Percentiles rank a stretch among this genome's conserved stretches.
Evolutionary conservation across 2,888 invertebrate genomes (phyloP).

Genomic region (Macropis europaea): DNA sequence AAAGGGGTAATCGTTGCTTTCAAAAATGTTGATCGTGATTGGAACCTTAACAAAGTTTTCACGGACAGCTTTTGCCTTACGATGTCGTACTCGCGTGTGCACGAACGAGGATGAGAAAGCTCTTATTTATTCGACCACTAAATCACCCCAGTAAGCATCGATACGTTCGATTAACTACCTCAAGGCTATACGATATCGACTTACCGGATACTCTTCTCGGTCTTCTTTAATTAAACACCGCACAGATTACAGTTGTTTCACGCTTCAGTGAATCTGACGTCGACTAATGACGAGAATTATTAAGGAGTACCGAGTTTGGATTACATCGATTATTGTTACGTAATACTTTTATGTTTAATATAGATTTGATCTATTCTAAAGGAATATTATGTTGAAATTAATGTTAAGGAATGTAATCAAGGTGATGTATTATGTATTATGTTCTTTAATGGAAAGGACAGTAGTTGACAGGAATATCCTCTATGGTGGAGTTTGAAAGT

Average conservation of each 20-base stretch:
- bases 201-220: conserved; percentile 1
- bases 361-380: too few species aligned
- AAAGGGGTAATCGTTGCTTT: neutral
- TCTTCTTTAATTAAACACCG: neutral
- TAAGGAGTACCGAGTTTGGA: neutral
- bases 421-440: too few species aligned
- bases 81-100: conserved; percentile 24
- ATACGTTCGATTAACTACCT: conserved; percentile 70
- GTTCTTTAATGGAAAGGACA: too few species aligned
- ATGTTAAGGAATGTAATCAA: too few species aligned
- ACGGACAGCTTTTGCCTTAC: conserved; percentile 1
- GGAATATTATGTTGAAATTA: too few species aligned
- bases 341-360: neutral
- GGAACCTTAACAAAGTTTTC: conserved; percentile 10
- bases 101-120: conserved; percentile 43
- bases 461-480: too few species aligned
- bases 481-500: too few species aligned
- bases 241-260: neutral
- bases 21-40: conserved; percentile 1
- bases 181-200: conserved; percentile 19
- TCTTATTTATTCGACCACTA: conserved; percentile 58
- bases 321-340: neutral
- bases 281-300: neutral
- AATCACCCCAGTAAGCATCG: conserved; percentile 61
- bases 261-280: neutral